Evolutionary conservation across 2,888 invertebrate species (phyloP), one percentile per base, ranked within the genome.

Genomic region (Catocala sponsa): DNA sequence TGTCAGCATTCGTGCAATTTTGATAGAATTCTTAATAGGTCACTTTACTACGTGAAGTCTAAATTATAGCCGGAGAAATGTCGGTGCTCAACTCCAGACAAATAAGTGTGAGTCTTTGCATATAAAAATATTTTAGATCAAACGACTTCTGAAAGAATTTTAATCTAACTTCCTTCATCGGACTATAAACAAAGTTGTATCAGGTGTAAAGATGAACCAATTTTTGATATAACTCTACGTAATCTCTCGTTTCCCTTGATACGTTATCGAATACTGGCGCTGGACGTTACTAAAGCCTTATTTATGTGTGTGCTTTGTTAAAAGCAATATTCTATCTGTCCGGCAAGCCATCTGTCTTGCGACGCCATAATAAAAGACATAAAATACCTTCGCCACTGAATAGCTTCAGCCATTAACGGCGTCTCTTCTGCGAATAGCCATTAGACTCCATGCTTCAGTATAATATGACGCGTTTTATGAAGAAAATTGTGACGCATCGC

Each of bases 401-500:
- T 53, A 15, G 25, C 35, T 46, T 44, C 44, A 59, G 0, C 41
- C 6, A 6, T 52, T 49, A 65, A 62, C 59, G 41, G 32, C 9
- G 2, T n/a, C 47, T 58, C 54, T 65, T 54, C 48, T 47, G 2
- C 53, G 38, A 44, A 53, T 12, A 48, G 32, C 57, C 41, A 58
- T 58, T 57, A 57, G 13, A 32, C 41, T 44, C 13, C 43, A 33
- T 47, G 47, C 15, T 46, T 47, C 13, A 9, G 35, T n/a, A 54
- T 56, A 12, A 49, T 55, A 56, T 11, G 52, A 6, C 10, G 33
- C 5, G 12, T 46, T 56, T 57, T 35, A 51, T 55, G 47, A 41
- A 25, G 33, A 55, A 33, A 46, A 6, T 42, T 9, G 42, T 75
- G 72, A 75, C 67, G 59, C 63, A 61, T 43, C n/a, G 51, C 41